Base-by-base conservation (phyloP, 2,113 vertebrate species). In the Halcyon senegalensis region DNA sequence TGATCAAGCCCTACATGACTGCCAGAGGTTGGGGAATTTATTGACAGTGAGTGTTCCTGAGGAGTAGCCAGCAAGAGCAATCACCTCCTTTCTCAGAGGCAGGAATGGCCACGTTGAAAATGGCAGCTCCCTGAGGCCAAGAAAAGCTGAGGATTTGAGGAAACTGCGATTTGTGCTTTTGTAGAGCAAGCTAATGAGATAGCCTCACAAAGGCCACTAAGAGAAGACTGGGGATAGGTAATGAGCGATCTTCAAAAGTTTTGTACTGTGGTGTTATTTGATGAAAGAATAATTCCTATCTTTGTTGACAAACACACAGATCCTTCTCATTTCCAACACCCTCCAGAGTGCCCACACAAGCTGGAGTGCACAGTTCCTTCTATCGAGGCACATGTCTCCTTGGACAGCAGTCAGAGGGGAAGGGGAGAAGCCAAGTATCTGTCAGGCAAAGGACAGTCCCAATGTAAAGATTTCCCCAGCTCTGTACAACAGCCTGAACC, bases 351-450 rank as follows among this genome's bases (percentile, higher is more conserved):
- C 28, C 39, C 39, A 73, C 9, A 7, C 63, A 53, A 53, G 41
- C 35, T 56, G 39, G 8, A 60, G 14, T 17, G 15, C 13, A 18
- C 0, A 0, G 51, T 30, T 67, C 16, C 37, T 9, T 18, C 55
- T 93, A 1, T 2, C 37, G 53, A 33, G 33, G 30, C 48, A 62
- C 44, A 23, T 7, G 5, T 17, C 12, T 87, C 23, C 64, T 33
- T 23, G 16, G n/a, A 63, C 48, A 72, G 13, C 1, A 50, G 15
- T 43, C 73, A 77, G 20, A 63, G 13, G 16, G 16, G 35, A 41
- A 51, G 24, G 19, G 31, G 28, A 79, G 46, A 55, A 82, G n/a
- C 11, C 15, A 9, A 15, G 19, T 51, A 87, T 79, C 13, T 76
- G 28, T 21, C 62, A 43, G 37, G 19, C 53, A 3, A 25, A 43